Base-by-base conservation (phyloP, 2,797 vertebrate species). In the Odontamblyopus rebecca region DNA sequence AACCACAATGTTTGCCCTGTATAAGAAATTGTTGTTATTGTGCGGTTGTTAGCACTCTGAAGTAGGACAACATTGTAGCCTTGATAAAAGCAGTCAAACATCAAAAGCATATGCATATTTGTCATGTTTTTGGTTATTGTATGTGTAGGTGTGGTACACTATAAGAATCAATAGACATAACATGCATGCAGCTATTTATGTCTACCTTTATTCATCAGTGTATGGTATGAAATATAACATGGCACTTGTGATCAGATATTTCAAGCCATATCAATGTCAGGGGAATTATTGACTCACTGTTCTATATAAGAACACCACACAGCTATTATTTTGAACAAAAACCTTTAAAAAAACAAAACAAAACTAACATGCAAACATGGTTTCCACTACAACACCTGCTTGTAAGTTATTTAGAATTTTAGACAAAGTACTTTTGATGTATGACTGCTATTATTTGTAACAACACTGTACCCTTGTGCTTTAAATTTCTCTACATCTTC, bases 401-500 rank as follows among this genome's bases (percentile, higher is more conserved):
- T 54, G 18, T 11, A 9, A 54, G 18, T 54, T 19, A 54, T 54
- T 51, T n/a, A n/a, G 7, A 6, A 54, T 59, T 59, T 13, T 5
- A 57, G 54, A 53, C 15, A 53, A 53, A 56, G 56, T 57, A 13
- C 11, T 60, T 60, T 60, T 60, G 57, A 60, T 60, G 57, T 60
- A 30, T 60, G 27, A 18, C 57, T 30, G 57, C 54, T 27, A 26
- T 26, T 54, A 18, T 27, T 59, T 27, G 27, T 11, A 59, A 59
- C 9, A 59, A 27, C 27, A 30, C 4, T 18, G 13, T 76, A 99
- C 98, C 98, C 98, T 0, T 85, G 84, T 7, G 93, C 91, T 88
- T 96, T 97, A 69, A 98, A 96, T 84, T 93, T 97, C 60, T 95
- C 93, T 4, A 99, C 95, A 61, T 99, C 98, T 63, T 98, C 96